Conservation (phyloP, 2,113 vertebrate genomes). For the Istiophorus platypterus region DNA sequence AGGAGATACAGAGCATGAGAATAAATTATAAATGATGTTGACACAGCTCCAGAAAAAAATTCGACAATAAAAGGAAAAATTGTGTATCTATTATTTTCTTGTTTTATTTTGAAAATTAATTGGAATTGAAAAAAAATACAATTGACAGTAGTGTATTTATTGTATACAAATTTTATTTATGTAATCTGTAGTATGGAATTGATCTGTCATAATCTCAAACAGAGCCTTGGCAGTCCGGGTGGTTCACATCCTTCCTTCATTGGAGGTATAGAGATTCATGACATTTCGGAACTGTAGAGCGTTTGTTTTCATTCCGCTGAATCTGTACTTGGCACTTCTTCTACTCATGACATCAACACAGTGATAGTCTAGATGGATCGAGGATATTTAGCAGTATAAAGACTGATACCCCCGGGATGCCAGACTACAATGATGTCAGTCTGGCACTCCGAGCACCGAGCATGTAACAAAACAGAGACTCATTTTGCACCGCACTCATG, state of each 20-base stretch:
- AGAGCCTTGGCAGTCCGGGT: not conserved
- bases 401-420: slow-evolving; percentile 32
- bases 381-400: slow-evolving; percentile 54
- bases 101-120: too few species aligned
- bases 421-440: slow-evolving; percentile 46
- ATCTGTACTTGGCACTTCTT: slow-evolving; percentile 51
- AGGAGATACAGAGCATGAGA: too few species aligned
- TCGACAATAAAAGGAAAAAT: too few species aligned
- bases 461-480: slow-evolving; percentile 3
- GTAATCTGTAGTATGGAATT: not conserved
- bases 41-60: too few species aligned
- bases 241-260: slow-evolving; percentile 3
- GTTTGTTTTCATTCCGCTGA: slow-evolving; percentile 56
- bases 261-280: not conserved
- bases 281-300: not conserved
- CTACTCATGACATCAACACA: slow-evolving; percentile 47
- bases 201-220: slow-evolving; percentile 6
- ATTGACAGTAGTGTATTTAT: too few species aligned
- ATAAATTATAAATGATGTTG: too few species aligned
- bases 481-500: not conserved
- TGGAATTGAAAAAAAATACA: not conserved
- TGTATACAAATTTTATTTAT: not conserved
- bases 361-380: slow-evolving; percentile 31
- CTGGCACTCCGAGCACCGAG: slow-evolving; percentile 21
- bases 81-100: too few species aligned